A percentile compares a stretch with the other conserved stretches of the same genome.
phyloP scores from a whole-genome alignment of 2,113 vertebrate genomes.

The Cervus canadensis region DNA sequence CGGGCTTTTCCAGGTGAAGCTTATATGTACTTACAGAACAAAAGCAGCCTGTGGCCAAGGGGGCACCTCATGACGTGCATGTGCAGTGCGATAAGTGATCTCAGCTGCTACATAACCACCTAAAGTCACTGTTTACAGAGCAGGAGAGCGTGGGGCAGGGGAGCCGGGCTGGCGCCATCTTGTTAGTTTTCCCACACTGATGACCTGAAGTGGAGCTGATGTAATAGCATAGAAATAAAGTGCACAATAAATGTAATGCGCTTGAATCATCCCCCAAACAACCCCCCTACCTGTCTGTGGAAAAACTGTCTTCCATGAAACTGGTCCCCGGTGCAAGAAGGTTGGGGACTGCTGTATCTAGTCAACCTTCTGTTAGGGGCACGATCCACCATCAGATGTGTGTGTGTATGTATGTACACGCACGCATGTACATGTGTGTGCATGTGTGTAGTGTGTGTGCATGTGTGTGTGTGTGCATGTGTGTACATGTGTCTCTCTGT shows the following conservation, averaged over 20 bases:
- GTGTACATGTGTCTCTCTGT: not conserved
- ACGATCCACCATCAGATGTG: not conserved
- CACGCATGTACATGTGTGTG: not conserved
- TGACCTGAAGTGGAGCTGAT: not conserved
- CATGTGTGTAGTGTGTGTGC: not conserved
- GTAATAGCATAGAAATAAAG: not conserved
- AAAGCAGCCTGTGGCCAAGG: not conserved
- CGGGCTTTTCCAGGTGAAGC: not conserved
- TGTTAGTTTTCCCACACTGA: not conserved
- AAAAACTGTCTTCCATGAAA: not conserved
- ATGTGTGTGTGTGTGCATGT: not conserved
- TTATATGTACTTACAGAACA: not conserved
- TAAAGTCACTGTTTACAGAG: not conserved
- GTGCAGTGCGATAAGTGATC: not conserved
- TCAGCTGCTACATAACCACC: not conserved
- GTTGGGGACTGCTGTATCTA: not conserved
- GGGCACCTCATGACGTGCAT: not conserved
- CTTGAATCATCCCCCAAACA: not conserved
- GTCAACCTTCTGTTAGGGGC: not conserved
- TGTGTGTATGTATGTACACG: not conserved
- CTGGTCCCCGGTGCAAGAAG: not conserved
- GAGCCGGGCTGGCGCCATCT: not conserved
- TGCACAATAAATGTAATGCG: not conserved
- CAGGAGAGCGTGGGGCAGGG: not conserved
- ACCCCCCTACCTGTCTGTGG: not conserved